phyloP scores from a whole-genome alignment of 2,888 invertebrate genomes.

The Rhodophaea formosa region DNA sequence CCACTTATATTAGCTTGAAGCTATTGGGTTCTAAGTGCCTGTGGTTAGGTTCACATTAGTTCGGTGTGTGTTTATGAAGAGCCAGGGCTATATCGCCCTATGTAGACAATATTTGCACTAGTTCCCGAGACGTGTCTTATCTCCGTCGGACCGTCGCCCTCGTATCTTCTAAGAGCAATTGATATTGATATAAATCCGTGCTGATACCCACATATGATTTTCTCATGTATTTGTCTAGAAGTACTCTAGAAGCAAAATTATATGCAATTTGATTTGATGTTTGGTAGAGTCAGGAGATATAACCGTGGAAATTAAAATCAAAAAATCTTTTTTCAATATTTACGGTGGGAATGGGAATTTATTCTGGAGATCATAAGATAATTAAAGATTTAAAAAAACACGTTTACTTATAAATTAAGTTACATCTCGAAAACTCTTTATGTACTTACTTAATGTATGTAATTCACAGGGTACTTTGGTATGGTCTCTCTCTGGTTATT shows the following conservation, averaged over 20 bases:
- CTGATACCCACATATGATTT: conserved; percentile 1
- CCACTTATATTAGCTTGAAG: conserved; percentile 39
- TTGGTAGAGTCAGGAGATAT: not conserved
- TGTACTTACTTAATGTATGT: no score
- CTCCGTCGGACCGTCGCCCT: conserved; percentile 37
- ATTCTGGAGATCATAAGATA: no score
- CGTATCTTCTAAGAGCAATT: conserved; percentile 50
- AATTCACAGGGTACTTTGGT: no score
- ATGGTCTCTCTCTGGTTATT: no score
- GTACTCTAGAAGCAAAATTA: no score
- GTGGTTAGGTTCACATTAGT: conserved; percentile 50
- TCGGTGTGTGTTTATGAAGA: not conserved
- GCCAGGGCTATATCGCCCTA: conserved; percentile 40
- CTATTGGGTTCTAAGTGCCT: conserved; percentile 44
- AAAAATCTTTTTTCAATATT: no score
- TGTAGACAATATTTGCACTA: conserved; percentile 53
- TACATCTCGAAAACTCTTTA: no score
- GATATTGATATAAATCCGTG: conserved; percentile 46
- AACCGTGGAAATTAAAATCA: not conserved
- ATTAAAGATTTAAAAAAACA: no score
- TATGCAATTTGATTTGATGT: no score
- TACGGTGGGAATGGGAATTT: no score
- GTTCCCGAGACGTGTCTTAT: conserved; percentile 64
- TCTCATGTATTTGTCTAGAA: not conserved
- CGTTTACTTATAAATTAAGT: no score